Conservation (phyloP, 2,888 invertebrate genomes). For the Monoplex corrugatus region DNA sequence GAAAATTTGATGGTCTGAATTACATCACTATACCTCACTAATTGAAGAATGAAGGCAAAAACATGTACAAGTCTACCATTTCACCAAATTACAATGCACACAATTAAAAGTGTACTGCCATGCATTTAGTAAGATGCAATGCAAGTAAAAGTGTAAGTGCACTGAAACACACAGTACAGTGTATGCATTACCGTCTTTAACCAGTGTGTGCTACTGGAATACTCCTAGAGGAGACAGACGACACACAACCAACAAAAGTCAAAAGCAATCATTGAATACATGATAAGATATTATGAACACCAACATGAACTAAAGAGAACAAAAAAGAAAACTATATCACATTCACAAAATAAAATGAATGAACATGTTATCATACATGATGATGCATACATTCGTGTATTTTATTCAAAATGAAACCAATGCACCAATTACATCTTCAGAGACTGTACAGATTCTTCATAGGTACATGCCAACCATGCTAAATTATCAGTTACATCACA, state of each 20-base stretch:
- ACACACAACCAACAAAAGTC: constrained; percentile 31
- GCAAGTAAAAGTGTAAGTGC: constrained; percentile 4
- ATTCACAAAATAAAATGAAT: not conserved
- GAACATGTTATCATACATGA: no score
- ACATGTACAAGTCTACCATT: not conserved
- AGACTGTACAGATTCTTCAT: no score
- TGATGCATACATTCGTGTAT: no score
- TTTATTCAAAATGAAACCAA: no score
- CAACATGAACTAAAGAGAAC: not conserved
- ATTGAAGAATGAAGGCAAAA: not conserved
- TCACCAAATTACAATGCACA: not conserved
- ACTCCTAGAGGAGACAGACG: constrained; percentile 53
- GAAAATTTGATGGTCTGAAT: no score
- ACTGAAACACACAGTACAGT: constrained; percentile 17
- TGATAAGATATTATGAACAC: constrained; percentile 1
- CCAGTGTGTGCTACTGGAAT: constrained; percentile 56
- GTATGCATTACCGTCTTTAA: constrained; percentile 55
- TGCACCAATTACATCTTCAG: no score
- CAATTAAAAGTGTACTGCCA: not conserved
- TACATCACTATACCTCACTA: no score
- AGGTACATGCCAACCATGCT: no score
- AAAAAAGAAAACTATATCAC: not conserved
- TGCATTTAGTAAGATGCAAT: constrained; percentile 9
- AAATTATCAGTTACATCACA: no score
- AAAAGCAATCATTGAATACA: not conserved